Evolutionary conservation across 2,113 vertebrate species (phyloP).

Genomic region (Poeciliopsis turrubarensis): DNA sequence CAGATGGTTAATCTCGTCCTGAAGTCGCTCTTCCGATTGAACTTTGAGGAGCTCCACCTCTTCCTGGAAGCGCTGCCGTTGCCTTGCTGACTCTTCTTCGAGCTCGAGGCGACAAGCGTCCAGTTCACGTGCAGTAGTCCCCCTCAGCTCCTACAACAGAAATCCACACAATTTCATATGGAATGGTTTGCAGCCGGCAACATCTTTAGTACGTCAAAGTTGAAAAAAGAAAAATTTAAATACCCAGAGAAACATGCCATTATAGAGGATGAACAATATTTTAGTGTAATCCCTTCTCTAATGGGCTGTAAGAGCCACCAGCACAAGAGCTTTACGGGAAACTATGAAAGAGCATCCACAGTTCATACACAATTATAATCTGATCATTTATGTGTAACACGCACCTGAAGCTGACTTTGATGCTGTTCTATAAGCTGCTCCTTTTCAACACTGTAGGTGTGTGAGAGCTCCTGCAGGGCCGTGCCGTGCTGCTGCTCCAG

Average conservation of each 20-base stretch:
- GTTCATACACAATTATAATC: background rate
- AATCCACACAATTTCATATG: constrained; percentile 5
- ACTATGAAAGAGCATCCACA: constrained; percentile 1
- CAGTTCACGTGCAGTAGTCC: constrained; percentile 74
- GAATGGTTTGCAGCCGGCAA: constrained; percentile 1
- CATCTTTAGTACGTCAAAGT: background rate
- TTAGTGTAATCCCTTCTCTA: constrained; percentile 27
- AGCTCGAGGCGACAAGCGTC: constrained; percentile 75
- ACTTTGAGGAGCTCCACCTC: constrained; percentile 85
- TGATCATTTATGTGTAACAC: background rate
- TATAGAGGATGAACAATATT: constrained; percentile 41
- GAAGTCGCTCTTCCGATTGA: constrained; percentile 80
- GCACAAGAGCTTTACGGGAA: constrained; percentile 2
- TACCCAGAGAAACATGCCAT: constrained; percentile 28
- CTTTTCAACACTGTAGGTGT: constrained; percentile 69
- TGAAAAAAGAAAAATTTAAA: constrained; percentile 18
- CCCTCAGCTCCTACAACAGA: constrained; percentile 71
- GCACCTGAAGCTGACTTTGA: constrained; percentile 82
- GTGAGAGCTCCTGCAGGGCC: constrained; percentile 78
- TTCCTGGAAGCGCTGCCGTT: constrained; percentile 81
- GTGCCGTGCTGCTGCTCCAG: constrained; percentile 80
- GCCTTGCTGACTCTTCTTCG: constrained; percentile 75
- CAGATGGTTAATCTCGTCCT: constrained; percentile 79
- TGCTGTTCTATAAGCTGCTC: constrained; percentile 76
- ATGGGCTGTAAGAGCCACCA: constrained; percentile 39